Percentiles rank a stretch among this genome's conserved stretches.
These are phyloP conservation scores for Azorinus chamasolen DNA, from an alignment of 2,888 invertebrate species.

Conservation along the genomic window DNA sequence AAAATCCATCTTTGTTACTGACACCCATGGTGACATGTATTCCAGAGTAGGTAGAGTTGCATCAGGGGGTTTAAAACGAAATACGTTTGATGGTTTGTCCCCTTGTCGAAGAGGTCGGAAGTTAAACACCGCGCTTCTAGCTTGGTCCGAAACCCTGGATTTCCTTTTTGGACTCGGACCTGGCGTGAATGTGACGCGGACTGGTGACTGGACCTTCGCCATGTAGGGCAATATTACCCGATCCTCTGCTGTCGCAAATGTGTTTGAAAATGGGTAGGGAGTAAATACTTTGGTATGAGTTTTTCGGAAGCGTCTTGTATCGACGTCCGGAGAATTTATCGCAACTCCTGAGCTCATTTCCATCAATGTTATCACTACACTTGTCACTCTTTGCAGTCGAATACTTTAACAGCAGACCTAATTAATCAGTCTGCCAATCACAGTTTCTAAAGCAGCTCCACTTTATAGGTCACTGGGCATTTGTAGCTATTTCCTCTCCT, in stretches of 20 bases:
- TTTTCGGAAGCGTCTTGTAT: neutral
- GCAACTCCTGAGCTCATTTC: too few species aligned
- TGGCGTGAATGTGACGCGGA: conserved; percentile 54
- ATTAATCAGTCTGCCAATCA: too few species aligned
- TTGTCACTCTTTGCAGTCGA: too few species aligned
- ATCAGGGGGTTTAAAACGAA: conserved; percentile 45
- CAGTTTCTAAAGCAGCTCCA: too few species aligned
- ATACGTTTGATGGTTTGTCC: conserved; percentile 22
- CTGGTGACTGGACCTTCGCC: conserved; percentile 41
- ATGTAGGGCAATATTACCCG: conserved; percentile 51
- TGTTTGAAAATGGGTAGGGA: conserved; percentile 24
- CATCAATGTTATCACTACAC: too few species aligned
- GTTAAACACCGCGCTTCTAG: conserved; percentile 44
- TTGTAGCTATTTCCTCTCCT: too few species aligned
- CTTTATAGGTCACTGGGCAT: too few species aligned
- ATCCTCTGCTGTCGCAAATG: neutral
- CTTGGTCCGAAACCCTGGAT: conserved; percentile 43
- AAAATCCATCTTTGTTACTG: conserved; percentile 51
- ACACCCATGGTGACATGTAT: conserved; percentile 56
- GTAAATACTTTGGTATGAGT: conserved; percentile 10
- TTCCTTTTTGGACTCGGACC: conserved; percentile 30
- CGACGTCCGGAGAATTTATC: neutral
- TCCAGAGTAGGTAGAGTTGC: conserved; percentile 51
- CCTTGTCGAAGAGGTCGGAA: conserved; percentile 40
- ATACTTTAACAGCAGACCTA: too few species aligned